Evolutionary conservation across 1,140 invertebrate genomes (phyloP), one percentile per base, ranked within the genome.

Genomic region (Samia ricini): DNA sequence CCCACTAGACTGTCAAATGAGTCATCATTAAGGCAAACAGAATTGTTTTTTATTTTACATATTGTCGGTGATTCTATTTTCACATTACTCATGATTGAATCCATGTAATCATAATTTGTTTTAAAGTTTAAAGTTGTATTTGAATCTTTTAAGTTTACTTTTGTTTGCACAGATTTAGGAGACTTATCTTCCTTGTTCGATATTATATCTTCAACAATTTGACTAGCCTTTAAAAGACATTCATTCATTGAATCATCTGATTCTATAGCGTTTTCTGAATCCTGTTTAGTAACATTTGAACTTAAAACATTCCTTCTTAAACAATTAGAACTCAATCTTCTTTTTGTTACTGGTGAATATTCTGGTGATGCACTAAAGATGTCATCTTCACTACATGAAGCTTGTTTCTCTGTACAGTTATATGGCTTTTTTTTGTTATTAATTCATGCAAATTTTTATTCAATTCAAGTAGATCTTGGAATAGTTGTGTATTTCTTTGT

Each of bases 221-320:
- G 90, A 74, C 85, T 91, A 20, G 85, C 88, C 78, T 84, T 85
- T 23, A 91, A 64, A 52, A 91, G 69, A 68, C 79, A 89, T 71
- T 91, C 90, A 81, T 91, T 91, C 76, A 91, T 86, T 42, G 89
- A 91, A 76, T 91, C 88, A 69, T 91, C 90, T 42, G 87, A 91
- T 73, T 91, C 90, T 49, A 90, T 68, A 6, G 83, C 79, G 66
- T 66, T 75, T 51, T 89, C 87, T 2, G 68, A 52, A 50, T 89
- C 85, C 24, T 71, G 60, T 74, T 89, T 86, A 36, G 63, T 57
- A 70, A 88, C 88, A 63, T 87, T 87, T 29, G 81, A 87, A 72
- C 82, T 88, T 24, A 88, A 72, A 6, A 89, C 74, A 81, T 88
- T 89, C 69, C 81, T 83, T 66, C 86, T 76, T 18, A 87, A 61